A percentile compares a stretch with the other conserved stretches of the same genome.
phyloP scores from a whole-genome alignment of 1,140 invertebrate species.

The Drosophila prosaltans region DNA sequence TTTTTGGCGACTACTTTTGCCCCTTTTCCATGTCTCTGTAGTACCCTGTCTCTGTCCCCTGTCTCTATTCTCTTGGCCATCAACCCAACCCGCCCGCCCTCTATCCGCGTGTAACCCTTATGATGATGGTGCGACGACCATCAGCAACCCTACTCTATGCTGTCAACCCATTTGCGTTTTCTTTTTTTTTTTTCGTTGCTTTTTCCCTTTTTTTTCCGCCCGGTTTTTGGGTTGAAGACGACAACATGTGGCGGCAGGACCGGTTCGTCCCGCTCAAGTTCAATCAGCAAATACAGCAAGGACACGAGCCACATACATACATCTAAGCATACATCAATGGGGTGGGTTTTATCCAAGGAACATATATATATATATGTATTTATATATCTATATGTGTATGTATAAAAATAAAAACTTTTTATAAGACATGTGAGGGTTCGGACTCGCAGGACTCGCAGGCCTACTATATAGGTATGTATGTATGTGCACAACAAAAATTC shows the following conservation, averaged over 20 bases:
- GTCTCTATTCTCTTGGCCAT: too few relatives aligned
- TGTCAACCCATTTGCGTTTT: slow-evolving; percentile 75
- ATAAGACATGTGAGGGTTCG: slow-evolving; percentile 74
- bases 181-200: slow-evolving; percentile 73
- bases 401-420: slow-evolving; percentile 79
- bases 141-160: slow-evolving; percentile 61
- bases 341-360: slow-evolving; percentile 65
- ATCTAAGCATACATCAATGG: slow-evolving; percentile 25
- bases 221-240: slow-evolving; percentile 54
- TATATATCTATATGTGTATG: slow-evolving; percentile 5
- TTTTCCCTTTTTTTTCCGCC: slow-evolving; percentile 69
- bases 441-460: slow-evolving; percentile 23
- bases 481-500: slow-evolving; percentile 19
- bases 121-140: slow-evolving; percentile 56
- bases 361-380: not conserved
- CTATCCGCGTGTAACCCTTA: slow-evolving; percentile 69
- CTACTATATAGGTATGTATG: slow-evolving; percentile 33
- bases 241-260: slow-evolving; percentile 72
- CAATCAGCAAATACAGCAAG: slow-evolving; percentile 64
- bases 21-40: slow-evolving; percentile 6
- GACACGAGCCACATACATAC: slow-evolving; percentile 47
- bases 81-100: not conserved
- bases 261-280: slow-evolving; percentile 67
- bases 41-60: too few relatives aligned
- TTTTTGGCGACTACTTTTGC: slow-evolving; percentile 49